A percentile compares a stretch with the other conserved stretches of the same genome.
Evolutionary conservation across 2,888 invertebrate species (phyloP).

Genomic region (Caradrina kadenii): DNA sequence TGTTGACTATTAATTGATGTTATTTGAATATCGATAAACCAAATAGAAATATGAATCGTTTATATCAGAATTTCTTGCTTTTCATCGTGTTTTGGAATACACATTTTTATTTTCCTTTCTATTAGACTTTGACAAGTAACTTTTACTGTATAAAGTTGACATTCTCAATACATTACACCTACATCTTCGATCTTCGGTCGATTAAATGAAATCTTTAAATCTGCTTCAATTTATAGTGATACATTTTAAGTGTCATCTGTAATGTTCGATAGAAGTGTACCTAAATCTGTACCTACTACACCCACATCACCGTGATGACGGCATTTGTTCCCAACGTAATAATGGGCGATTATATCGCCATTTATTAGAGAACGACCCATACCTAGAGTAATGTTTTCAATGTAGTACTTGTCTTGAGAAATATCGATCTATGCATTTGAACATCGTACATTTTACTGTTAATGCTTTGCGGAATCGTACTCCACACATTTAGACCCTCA

Average conservation of each 20-base stretch:
- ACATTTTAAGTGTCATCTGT: constrained; percentile 17
- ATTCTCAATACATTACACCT: background rate
- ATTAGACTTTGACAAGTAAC: background rate
- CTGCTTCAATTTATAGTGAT: constrained; percentile 1
- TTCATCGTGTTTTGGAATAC: background rate
- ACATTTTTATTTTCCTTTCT: background rate
- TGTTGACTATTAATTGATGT: constrained; percentile 44
- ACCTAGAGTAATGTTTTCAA: constrained; percentile 23
- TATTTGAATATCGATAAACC: constrained; percentile 19
- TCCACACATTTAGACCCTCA: constrained; percentile 4
- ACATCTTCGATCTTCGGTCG: background rate
- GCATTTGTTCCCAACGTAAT: constrained; percentile 51
- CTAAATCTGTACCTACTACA: constrained; percentile 19
- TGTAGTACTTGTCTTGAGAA: constrained; percentile 12
- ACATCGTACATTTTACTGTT: constrained; percentile 1
- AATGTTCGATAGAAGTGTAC: constrained; percentile 22
- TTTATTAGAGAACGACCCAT: constrained; percentile 45
- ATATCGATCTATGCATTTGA: constrained; percentile 1
- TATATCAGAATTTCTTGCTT: background rate
- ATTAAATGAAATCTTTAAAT: background rate
- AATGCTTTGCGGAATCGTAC: background rate
- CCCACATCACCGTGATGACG: constrained; percentile 51
- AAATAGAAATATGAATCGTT: background rate
- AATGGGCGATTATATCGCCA: constrained; percentile 30
- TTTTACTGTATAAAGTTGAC: no score